Conservation (phyloP, 2,113 vertebrate genomes). For the Gymnocephalus cernua region DNA sequence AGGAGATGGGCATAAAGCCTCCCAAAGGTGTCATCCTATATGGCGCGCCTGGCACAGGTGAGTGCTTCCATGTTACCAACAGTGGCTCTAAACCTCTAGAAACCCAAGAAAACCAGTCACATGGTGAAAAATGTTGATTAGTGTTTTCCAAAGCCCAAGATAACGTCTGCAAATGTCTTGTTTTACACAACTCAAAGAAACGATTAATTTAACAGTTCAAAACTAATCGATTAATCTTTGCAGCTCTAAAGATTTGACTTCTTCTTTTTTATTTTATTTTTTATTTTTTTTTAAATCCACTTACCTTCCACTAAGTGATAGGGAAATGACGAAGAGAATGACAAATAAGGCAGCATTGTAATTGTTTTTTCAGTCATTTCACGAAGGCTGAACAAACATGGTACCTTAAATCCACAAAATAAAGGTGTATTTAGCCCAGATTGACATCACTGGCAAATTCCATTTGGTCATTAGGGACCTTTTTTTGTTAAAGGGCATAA, state of each 20-base stretch:
- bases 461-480: neutral
- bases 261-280: no score
- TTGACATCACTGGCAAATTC: slow-evolving; percentile 17
- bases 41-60: slow-evolving; percentile 96
- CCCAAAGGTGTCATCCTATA: slow-evolving; percentile 99
- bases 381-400: no score
- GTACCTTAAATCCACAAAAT: neutral
- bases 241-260: no score
- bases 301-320: neutral
- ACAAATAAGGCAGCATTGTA: no score
- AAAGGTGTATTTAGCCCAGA: neutral
- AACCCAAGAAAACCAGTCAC: neutral
- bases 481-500: slow-evolving; percentile 29
- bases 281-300: neutral
- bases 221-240: no score
- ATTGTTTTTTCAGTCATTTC: no score
- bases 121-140: no score
- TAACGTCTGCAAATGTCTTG: no score
- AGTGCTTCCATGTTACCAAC: neutral
- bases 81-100: neutral
- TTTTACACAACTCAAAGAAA: no score
- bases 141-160: no score
- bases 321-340: no score
- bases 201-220: no score
- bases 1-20: slow-evolving; percentile 99